Evolutionary conservation across 30 jellyfish, hydroid and myxozoan genomes (phyloP), one percentile per base, ranked within the genome.

Genomic region (Turritopsis rubra): DNA sequence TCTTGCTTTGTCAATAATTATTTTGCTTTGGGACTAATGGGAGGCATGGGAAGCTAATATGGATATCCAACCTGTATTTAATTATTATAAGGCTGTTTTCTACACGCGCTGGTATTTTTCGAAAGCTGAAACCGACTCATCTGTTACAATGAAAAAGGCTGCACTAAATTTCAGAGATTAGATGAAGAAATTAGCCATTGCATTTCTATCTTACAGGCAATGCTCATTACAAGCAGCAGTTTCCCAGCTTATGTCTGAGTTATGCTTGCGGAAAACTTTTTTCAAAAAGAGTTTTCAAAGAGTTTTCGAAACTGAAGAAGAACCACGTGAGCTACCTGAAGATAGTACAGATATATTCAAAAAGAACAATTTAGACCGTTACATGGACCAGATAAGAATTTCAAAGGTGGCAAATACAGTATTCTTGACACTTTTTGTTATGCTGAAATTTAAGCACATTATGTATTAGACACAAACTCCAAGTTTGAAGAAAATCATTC

Each of bases 21-120:
- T 1, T 75, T 31, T 22, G 83, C 83, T 13, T 0, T 75, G 0
- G 83, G 83, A 9, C 21, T 75, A n/a, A n/a, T n/a, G n/a, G n/a
- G 83, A 75, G 41, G 83, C 83, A 75, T 75, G 83, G 83, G 83
- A 75, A 75, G 3, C 83, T 0, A 75, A 75, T 75, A n/a, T 75
- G 22, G 83, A 75, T 75, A 75, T 75, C 41, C 83, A 26, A 52
- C 83, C 83, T 13, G 83, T 75, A 8, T 75, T 75, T 75, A 26
- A 75, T 75, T 22, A 75, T 52, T 75, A n/a, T 22, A 75, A 75
- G n/a, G 83, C 83, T 9, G 60, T 75, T 52, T 68, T 22, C 8
- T 75, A 75, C 71, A 75, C 22, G 83, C 22, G 66, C 22, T 75
- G 20, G 18, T 75, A 75, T 75, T 75, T 75, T 75, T 75, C 76